Percentiles rank a stretch among this genome's conserved stretches.
Evolutionary conservation across 2,113 vertebrate species (phyloP).

Genomic region (Hiodon tergisus): DNA sequence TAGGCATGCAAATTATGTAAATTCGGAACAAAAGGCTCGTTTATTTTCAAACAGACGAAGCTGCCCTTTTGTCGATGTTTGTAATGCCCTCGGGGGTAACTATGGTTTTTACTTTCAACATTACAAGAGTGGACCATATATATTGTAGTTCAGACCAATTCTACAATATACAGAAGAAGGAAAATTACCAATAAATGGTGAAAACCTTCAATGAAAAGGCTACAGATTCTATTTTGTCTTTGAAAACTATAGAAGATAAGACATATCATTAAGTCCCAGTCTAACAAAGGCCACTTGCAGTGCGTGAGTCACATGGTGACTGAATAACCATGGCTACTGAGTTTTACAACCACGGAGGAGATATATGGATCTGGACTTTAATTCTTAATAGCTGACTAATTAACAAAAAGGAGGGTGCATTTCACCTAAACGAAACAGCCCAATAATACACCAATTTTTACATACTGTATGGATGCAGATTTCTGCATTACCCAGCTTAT

Average conservation of each 20-base stretch:
- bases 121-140: background rate
- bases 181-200: too few relatives aligned
- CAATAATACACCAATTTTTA: background rate
- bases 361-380: slow-evolving; percentile 43
- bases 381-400: slow-evolving; percentile 50
- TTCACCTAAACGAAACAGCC: background rate
- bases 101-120: background rate
- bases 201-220: too few relatives aligned
- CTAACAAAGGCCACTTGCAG: too few relatives aligned
- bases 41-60: slow-evolving; percentile 19
- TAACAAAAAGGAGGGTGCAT: slow-evolving; percentile 23
- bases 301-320: too few relatives aligned
- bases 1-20: slow-evolving; percentile 35
- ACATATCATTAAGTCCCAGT: too few relatives aligned
- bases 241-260: too few relatives aligned
- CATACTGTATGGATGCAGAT: background rate
- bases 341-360: slow-evolving; percentile 43
- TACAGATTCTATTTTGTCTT: too few relatives aligned
- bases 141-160: too few relatives aligned
- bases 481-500: background rate
- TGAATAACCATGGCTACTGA: background rate
- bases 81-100: too few relatives aligned
- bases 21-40: slow-evolving; percentile 48
- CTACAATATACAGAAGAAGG: too few relatives aligned
- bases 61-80: too few relatives aligned